These are phyloP conservation scores for Calephelis perditalis DNA, from an alignment of 2,888 invertebrate species.

Conservation along the genomic window DNA sequence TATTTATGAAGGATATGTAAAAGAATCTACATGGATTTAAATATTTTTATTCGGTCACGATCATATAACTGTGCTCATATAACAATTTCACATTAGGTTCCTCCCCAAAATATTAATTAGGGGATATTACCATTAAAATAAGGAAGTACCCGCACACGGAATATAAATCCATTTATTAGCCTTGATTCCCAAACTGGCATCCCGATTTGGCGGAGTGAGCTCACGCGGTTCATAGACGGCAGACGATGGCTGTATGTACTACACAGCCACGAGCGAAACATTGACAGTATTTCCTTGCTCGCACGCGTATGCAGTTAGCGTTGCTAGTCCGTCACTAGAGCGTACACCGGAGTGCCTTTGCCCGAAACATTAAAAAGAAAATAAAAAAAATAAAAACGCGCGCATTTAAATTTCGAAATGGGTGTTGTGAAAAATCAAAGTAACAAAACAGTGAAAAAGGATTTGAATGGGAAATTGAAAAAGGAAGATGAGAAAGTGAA, in stretches of 20 bases:
- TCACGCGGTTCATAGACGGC: conserved; percentile 51
- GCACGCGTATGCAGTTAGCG: conserved; percentile 68
- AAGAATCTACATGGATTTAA: conserved; percentile 5
- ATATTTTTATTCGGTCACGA: conserved; percentile 16
- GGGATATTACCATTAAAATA: conserved; percentile 61
- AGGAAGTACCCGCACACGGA: conserved; percentile 55
- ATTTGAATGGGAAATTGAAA: conserved; percentile 55
- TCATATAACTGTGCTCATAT: conserved; percentile 33
- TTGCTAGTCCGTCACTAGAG: conserved; percentile 72
- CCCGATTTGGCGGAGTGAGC: conserved; percentile 64
- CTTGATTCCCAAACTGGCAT: conserved; percentile 72
- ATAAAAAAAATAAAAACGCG: conserved; percentile 34
- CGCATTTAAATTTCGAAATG: conserved; percentile 49
- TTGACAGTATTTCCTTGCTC: conserved; percentile 60
- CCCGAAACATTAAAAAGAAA: conserved; percentile 40
- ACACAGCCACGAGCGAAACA: conserved; percentile 41
- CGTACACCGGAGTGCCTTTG: conserved; percentile 51
- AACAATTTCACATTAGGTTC: conserved; percentile 42
- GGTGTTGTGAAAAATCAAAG: conserved; percentile 67
- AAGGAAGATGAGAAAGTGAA: conserved; percentile 64
- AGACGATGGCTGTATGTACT: conserved; percentile 38
- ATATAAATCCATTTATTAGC: conserved; percentile 65
- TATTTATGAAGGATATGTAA: neutral
- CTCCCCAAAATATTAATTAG: conserved; percentile 57
- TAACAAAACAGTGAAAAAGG: conserved; percentile 47